Conservation (phyloP, 2,888 invertebrate species). For the Mythimna pallens region DNA sequence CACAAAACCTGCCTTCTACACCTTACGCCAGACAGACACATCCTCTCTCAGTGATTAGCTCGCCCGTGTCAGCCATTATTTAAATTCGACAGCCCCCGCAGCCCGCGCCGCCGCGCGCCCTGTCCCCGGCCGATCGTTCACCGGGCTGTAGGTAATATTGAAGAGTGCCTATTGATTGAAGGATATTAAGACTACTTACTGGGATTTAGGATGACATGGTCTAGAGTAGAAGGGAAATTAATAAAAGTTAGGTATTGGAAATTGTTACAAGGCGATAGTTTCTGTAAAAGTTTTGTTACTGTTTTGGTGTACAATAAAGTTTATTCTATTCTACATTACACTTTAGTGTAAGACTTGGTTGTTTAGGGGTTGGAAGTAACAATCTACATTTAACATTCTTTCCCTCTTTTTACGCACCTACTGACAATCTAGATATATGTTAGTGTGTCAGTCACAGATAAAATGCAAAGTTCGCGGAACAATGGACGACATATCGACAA, state of each 20-base stretch:
- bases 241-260: not conserved
- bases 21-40: slow-evolving; percentile 30
- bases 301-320: no score
- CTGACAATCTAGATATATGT: no score
- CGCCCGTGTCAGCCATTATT: slow-evolving; percentile 67
- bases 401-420: no score
- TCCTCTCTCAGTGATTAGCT: slow-evolving; percentile 72
- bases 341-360: no score
- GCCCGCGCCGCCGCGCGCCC: not conserved
- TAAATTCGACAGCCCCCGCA: slow-evolving; percentile 58
- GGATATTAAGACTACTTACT: slow-evolving; percentile 26
- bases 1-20: not conserved
- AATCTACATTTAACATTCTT: no score
- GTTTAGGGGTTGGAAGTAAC: no score
- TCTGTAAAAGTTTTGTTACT: no score
- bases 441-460: no score
- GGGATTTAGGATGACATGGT: not conserved
- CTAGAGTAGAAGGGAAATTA: not conserved
- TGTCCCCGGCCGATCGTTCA: slow-evolving; percentile 28
- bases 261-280: no score
- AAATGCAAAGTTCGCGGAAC: no score
- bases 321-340: no score
- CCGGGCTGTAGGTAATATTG: slow-evolving; percentile 32
- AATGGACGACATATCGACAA: no score
- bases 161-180: slow-evolving; percentile 37